Evolutionary conservation across 2,797 vertebrate genomes (phyloP), one percentile per base, ranked within the genome.

Genomic region (Bucorvus abyssinicus): DNA sequence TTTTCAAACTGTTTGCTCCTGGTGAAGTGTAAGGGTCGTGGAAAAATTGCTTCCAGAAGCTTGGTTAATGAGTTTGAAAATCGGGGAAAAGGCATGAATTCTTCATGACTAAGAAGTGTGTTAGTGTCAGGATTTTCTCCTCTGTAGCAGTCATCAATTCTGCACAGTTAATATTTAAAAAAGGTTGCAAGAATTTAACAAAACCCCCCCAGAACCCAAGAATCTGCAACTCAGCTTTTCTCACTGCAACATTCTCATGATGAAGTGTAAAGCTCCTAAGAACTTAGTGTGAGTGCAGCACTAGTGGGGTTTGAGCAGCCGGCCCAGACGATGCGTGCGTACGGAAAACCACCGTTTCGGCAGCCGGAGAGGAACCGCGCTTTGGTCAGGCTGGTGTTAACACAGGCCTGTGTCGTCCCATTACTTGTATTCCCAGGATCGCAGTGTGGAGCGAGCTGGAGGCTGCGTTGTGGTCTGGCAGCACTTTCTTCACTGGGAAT

Each of bases 1-100:
- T 59, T 50, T 89, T 93, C 86, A 68, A 80, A 93, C 71, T 71
- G 53, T 91, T 94, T 94, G 77, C 85, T 89, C 74, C 75, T 92
- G 81, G 50, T 40, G 71, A 87, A 81, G 83, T 34, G 50, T 59
- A 59, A 83, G 75, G 68, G 52, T 92, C 2, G 6, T 75, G 81
- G 68, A 96, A 95, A 94, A 93, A 93, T 83, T 57, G 64, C 86
- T 85, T 94, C 60, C 83, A 95, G 80, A 38, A 57, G 26, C 56
- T 83, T 70, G 86, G 84, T 75, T 94, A 94, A 92, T 83, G 79
- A 89, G 84, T 92, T 92, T 94, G 88, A 87, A 94, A 93, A 76
- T 3, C 59, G 70, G 29, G 44, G 38, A 87, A 94, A 93, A 94
- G 61, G 77, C 67, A 74, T 89, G 45, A 95, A 95, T 95, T 90